phyloP scores from a whole-genome alignment of 1,140 invertebrate species.

The Uloborus diversus region DNA sequence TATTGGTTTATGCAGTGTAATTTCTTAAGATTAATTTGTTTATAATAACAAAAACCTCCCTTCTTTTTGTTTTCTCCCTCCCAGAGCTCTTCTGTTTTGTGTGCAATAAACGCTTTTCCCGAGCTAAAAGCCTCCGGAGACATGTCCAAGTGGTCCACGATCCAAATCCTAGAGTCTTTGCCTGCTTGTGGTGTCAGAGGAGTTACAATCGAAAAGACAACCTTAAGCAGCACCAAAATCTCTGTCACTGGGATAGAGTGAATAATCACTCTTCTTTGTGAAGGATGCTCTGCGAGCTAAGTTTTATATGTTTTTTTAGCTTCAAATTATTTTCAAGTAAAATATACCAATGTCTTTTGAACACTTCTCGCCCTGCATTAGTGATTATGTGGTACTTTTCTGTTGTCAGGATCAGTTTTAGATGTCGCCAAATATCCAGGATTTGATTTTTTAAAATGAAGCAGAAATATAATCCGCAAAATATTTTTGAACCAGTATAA shows the following conservation, averaged over 20 bases:
- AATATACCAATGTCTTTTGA: too few species aligned
- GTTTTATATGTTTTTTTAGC: too few species aligned
- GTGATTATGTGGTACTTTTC: too few species aligned
- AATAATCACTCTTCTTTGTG: too few species aligned
- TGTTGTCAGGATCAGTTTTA: too few species aligned
- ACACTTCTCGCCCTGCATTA: too few species aligned
- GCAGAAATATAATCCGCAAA: too few species aligned
- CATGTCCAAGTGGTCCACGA: conserved; percentile 45
- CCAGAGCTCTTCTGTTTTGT: conserved; percentile 11
- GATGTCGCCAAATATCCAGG: too few species aligned
- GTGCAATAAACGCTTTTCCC: conserved; percentile 35
- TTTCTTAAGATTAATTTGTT: not conserved
- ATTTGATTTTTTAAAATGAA: too few species aligned
- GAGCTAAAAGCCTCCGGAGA: conserved; percentile 20
- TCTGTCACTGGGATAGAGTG: conserved; percentile 25
- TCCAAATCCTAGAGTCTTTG: conserved; percentile 25
- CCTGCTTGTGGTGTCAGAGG: conserved; percentile 39
- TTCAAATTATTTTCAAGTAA: too few species aligned
- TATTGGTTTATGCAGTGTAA: not conserved
- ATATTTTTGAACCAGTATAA: too few species aligned
- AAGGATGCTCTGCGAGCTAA: too few species aligned
- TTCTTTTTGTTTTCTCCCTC: not conserved
- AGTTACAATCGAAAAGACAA: conserved; percentile 47
- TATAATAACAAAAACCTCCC: not conserved
- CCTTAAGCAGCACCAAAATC: conserved; percentile 38